Evolutionary conservation across 1,140 invertebrate species (phyloP), one percentile per base, ranked within the genome.

Genomic region (Drosophila mojavensis): DNA sequence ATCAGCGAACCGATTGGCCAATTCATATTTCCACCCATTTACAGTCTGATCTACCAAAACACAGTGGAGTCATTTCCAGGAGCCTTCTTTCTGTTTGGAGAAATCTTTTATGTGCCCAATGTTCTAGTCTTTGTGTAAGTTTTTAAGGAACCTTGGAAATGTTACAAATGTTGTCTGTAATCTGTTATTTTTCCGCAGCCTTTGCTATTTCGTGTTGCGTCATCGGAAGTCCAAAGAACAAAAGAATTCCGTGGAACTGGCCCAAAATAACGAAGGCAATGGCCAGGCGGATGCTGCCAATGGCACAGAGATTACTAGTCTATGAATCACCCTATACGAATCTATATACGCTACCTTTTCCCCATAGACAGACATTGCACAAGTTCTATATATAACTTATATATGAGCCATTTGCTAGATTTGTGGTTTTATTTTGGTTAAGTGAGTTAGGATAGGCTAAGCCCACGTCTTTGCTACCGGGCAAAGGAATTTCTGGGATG

Each of bases 121-220:
- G 80, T 91, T n/a, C 50, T 92, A 26, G 84, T 92, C 15, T 92
- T 92, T 59, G 69, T 91, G 92, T 92, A 72, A 79, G 92, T 84
- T 17, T 39, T 17, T 2, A 47, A 33, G 33, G 6, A 10, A 47
- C 6, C 17, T 9, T 6, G 2, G 0, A 17, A 1, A 15, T 17
- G 17, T 17, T 47, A 9, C 0, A 17, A 1, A 15, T 17, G 17
- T 15, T 45, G 5, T 39, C 9, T 41, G 41, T 11, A 3, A n/a
- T 33, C 1, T 53, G 6, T 41, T 17, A 5, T 47, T 17, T 5
- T 41, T 17, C 39, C 48, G 0, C n/a, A 91, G 90, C 4, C 55
- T 84, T 3, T 91, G 90, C 51, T 91, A 88, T 17, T 76, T 90
- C 28, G 36, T 91, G 5, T 28, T 91, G 47, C 76, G 72, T 1